These are phyloP conservation scores for Moxostoma hubbsi DNA, from an alignment of 2,797 vertebrate genomes.

Conservation along the genomic window DNA sequence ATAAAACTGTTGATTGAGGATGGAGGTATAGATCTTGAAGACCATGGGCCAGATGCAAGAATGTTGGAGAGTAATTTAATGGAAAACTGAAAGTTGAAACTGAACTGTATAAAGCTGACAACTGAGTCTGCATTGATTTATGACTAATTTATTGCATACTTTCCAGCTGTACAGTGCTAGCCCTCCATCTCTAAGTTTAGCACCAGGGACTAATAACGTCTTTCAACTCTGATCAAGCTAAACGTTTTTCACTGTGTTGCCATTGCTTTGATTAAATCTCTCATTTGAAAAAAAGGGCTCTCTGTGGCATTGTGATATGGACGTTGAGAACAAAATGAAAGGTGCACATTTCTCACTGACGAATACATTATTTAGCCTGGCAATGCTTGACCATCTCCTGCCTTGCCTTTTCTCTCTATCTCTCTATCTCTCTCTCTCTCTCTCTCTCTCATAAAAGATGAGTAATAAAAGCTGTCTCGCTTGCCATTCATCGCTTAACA, in stretches of 20 bases:
- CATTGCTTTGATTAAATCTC: slow-evolving; percentile 76
- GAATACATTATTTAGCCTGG: slow-evolving; percentile 72
- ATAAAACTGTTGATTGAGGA: background rate
- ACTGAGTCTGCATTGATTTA: slow-evolving; percentile 40
- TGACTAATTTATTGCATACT: slow-evolving; percentile 42
- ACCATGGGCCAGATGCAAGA: background rate
- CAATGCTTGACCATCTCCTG: slow-evolving; percentile 64
- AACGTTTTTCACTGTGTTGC: slow-evolving; percentile 63
- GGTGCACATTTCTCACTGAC: slow-evolving; percentile 69
- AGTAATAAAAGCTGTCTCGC: slow-evolving; percentile 33
- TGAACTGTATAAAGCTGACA: slow-evolving; percentile 7
- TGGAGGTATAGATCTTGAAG: background rate
- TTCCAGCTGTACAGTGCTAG: slow-evolving; percentile 23
- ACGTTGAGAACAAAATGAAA: slow-evolving; percentile 62
- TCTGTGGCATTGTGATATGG: slow-evolving; percentile 58
- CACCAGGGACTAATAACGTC: slow-evolving; percentile 54
- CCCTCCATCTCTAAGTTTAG: slow-evolving; percentile 51
- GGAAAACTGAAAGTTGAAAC: background rate
- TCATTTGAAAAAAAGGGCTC: slow-evolving; percentile 61
- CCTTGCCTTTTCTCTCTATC: slow-evolving; percentile 18
- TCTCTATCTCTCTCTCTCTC: slow-evolving; percentile 14
- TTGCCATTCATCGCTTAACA: slow-evolving; percentile 62
- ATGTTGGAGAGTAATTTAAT: background rate
- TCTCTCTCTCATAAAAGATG: slow-evolving; percentile 48
- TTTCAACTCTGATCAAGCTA: slow-evolving; percentile 73